These are phyloP conservation scores for Prunella strophiata DNA, from an alignment of 2,797 vertebrate species.

Conservation along the genomic window DNA sequence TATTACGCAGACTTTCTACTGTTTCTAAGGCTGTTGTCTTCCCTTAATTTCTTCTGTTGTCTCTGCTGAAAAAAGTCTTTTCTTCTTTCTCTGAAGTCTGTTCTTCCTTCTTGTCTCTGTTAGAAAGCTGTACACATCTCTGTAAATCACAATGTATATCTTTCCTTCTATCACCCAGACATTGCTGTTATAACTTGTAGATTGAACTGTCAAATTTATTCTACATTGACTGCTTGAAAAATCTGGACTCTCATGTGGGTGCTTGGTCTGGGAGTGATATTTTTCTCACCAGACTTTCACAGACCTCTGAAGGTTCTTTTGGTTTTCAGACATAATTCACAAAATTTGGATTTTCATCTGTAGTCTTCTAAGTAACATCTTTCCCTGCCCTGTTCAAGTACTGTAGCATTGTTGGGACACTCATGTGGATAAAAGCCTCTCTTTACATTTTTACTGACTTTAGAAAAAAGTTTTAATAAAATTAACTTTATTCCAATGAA, in stretches of 20 bases:
- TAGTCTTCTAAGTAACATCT: neutral
- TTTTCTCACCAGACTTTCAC: neutral
- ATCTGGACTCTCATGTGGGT: neutral
- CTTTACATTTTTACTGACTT: neutral
- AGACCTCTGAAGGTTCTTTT: neutral
- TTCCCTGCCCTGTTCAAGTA: neutral
- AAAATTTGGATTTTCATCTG: neutral
- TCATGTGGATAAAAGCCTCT: neutral
- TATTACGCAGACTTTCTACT: neutral
- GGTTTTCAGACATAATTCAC: neutral
- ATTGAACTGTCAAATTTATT: neutral
- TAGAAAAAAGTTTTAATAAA: neutral
- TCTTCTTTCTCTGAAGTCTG: neutral
- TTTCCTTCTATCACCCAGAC: neutral
- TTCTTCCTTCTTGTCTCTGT: neutral
- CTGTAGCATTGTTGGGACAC: neutral
- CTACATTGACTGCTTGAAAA: neutral
- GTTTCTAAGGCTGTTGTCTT: neutral
- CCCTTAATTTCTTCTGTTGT: neutral
- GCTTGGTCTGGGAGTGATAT: neutral
- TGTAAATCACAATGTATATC: neutral
- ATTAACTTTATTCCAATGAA: neutral
- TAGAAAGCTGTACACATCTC: neutral
- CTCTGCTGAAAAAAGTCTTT: neutral
- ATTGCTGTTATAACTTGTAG: neutral